These are phyloP conservation scores for Saturnia japonica DNA, from an alignment of 2,888 invertebrate species.

Conservation along the genomic window DNA sequence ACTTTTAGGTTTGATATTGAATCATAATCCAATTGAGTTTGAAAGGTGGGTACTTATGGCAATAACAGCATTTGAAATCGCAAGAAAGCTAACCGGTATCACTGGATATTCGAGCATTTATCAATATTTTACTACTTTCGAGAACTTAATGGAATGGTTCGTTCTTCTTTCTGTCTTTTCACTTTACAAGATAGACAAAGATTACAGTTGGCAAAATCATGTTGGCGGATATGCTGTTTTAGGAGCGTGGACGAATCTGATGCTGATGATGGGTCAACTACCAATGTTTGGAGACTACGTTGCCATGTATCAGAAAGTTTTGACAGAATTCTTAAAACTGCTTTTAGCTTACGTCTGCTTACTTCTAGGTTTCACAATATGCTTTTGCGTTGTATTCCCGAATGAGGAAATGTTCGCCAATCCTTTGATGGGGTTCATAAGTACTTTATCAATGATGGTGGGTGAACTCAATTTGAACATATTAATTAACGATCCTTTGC, in stretches of 20 bases:
- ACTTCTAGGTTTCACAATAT: constrained; percentile 91
- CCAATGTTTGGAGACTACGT: constrained; percentile 95
- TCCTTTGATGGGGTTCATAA: constrained; percentile 91
- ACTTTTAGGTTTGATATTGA: constrained; percentile 86
- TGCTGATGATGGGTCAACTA: constrained; percentile 94
- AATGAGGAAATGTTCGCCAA: constrained; percentile 91
- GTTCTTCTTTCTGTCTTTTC: constrained; percentile 91
- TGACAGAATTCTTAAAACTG: constrained; percentile 91
- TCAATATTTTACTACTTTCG: constrained; percentile 91
- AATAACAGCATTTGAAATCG: constrained; percentile 89
- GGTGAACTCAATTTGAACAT: constrained; percentile 91
- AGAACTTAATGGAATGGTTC: constrained; percentile 94
- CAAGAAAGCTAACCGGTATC: constrained; percentile 89
- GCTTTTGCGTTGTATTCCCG: constrained; percentile 93
- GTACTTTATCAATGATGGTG: constrained; percentile 94
- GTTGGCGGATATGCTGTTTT: constrained; percentile 92
- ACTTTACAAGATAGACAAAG: constrained; percentile 88
- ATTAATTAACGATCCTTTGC: constrained; percentile 86
- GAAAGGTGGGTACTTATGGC: constrained; percentile 90
- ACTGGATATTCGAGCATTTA: constrained; percentile 89
- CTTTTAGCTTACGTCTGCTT: constrained; percentile 91
- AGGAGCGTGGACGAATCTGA: constrained; percentile 93
- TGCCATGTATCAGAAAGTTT: constrained; percentile 94
- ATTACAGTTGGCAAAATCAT: constrained; percentile 93
- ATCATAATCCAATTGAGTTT: constrained; percentile 89